Evolutionary conservation across 2,113 vertebrate genomes (phyloP), one percentile per base, ranked within the genome.

Genomic region (Eclectus roratus): DNA sequence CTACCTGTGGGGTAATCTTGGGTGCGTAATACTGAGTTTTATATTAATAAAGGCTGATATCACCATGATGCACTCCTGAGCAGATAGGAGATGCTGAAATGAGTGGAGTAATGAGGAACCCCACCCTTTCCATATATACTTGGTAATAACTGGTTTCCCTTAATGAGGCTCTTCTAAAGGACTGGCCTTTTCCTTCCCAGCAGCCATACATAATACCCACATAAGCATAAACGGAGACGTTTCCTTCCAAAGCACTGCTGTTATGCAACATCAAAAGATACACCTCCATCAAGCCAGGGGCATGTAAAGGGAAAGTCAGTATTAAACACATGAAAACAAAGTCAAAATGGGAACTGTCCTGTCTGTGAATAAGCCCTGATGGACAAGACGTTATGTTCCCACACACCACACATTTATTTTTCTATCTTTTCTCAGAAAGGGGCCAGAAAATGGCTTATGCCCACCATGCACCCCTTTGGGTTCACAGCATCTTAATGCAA

Each of bases 131-230:
- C 95, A 96, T 94, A 91, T 95, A 96, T 96, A 96, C 87, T 83
- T 88, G 81, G 63, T 97, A 97, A 97, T 97, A 90, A 95, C 91
- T 91, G 89, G 94, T 96, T 97, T 97, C 95, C 89, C 81, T 94
- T 93, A 79, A 95, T 69, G 72, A 92, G 29, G 28, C 87, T 96
- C 90, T 81, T 92, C 92, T 70, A 89, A 94, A 95, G 84, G 58
- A 85, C 83, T 66, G 88, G 63, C 74, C 91, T 97, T 96, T 97
- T 96, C 95, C 97, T 97, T 95, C 93, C 96, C 94, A 96, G 96
- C 89, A 97, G 95, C 95, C 95, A 96, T 82, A 64, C 80, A 87
- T 93, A 84, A 84, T 89, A 56, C 43, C 64, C 79, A 94, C 85
- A 85, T 23, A 69, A 94, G 96, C 96, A 88, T 52, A 89, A 94